These are phyloP conservation scores for Sebastes dallii DNA, from an alignment of 2,797 vertebrate genomes.

Conservation along the genomic window DNA sequence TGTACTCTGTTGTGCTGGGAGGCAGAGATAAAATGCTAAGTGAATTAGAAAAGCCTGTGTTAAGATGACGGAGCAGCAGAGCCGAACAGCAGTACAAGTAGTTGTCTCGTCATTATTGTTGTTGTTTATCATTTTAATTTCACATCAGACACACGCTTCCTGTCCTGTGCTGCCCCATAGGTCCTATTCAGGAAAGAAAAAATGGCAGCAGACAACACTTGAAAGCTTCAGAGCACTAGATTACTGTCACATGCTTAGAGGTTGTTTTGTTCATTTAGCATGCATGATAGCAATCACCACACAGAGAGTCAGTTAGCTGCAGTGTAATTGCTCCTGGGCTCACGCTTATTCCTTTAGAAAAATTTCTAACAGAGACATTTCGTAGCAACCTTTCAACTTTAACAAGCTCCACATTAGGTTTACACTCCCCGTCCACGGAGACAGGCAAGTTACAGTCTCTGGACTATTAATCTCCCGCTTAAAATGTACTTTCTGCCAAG, in stretches of 20 bases:
- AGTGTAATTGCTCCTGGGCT: conserved; percentile 57
- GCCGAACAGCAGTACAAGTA: conserved; percentile 10
- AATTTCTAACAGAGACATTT: conserved; percentile 60
- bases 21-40: conserved; percentile 48
- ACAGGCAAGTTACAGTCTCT: conserved; percentile 41
- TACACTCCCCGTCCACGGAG: conserved; percentile 36
- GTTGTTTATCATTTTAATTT: conserved; percentile 49
- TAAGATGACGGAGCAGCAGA: conserved; percentile 38
- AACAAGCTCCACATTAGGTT: conserved; percentile 69
- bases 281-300: conserved; percentile 45
- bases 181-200: neutral
- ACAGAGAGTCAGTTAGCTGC: conserved; percentile 35
- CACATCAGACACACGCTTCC: neutral
- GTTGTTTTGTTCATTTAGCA: conserved; percentile 56
- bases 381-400: conserved; percentile 66
- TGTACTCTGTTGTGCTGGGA: conserved; percentile 27
- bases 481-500: conserved; percentile 57
- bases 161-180: neutral
- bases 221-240: conserved; percentile 7
- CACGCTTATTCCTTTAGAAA: conserved; percentile 53
- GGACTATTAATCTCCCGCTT: conserved; percentile 62
- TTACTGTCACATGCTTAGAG: conserved; percentile 10
- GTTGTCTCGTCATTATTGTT: conserved; percentile 26
- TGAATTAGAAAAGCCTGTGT: conserved; percentile 37
- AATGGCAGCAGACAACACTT: neutral